phyloP scores from a whole-genome alignment of 2,113 vertebrate species.

The Thryonomys swinderianus region DNA sequence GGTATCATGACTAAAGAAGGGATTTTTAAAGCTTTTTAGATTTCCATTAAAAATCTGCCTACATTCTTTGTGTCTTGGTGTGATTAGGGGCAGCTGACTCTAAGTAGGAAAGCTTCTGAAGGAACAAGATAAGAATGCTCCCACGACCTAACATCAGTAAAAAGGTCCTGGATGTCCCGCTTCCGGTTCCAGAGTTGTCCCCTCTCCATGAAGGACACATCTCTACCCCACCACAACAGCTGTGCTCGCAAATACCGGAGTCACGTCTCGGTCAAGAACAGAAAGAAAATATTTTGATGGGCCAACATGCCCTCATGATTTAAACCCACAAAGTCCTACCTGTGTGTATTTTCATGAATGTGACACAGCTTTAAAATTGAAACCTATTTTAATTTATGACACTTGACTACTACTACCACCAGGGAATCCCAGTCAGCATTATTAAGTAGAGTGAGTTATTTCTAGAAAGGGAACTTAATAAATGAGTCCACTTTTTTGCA shows the following conservation, averaged over 20 bases:
- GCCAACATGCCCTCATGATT: background rate
- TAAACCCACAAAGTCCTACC: background rate
- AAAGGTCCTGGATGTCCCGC: too few species aligned
- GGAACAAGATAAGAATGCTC: background rate
- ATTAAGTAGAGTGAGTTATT: background rate
- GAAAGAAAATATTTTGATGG: background rate
- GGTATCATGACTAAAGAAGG: background rate
- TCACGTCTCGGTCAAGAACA: background rate
- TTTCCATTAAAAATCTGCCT: background rate
- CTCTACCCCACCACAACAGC: background rate
- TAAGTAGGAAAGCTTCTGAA: background rate
- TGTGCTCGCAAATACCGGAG: background rate
- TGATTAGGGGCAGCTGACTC: background rate
- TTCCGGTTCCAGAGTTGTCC: too few species aligned
- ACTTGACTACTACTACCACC: background rate
- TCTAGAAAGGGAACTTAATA: constrained; percentile 1
- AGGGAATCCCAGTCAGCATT: background rate
- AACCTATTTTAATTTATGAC: background rate
- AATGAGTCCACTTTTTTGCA: background rate
- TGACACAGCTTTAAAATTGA: background rate
- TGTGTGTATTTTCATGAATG: constrained; percentile 23
- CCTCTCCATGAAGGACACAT: background rate
- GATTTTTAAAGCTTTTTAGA: background rate
- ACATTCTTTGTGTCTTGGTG: background rate
- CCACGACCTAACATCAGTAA: background rate